phyloP scores from a whole-genome alignment of 2,113 vertebrate genomes.

The Nanorana parkeri region DNA sequence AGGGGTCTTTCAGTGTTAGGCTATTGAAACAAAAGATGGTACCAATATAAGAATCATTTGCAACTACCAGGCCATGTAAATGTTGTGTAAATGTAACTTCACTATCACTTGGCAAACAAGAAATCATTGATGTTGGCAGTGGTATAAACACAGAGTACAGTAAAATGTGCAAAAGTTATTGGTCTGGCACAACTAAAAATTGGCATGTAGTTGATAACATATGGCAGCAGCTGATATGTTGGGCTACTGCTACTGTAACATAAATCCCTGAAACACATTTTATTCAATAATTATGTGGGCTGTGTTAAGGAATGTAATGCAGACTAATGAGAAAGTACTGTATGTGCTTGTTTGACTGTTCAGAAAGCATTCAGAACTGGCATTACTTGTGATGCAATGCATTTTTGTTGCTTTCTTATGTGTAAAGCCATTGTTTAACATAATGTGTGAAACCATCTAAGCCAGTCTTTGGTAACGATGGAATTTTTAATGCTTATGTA shows the following conservation, averaged over 20 bases:
- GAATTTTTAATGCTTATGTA: constrained; percentile 22
- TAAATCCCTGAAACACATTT: not conserved
- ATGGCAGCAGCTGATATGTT: not conserved
- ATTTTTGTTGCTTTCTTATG: constrained; percentile 32
- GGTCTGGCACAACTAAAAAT: not conserved
- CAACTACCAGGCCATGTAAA: too few species aligned
- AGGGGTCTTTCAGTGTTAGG: too few species aligned
- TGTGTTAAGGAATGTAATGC: constrained; percentile 35
- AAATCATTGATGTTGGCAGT: too few species aligned
- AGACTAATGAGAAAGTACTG: constrained; percentile 27
- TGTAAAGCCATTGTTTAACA: constrained; percentile 42
- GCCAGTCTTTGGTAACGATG: not conserved
- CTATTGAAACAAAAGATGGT: too few species aligned
- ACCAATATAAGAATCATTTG: too few species aligned
- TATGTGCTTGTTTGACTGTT: constrained; percentile 22
- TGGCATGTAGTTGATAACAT: not conserved
- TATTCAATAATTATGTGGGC: constrained; percentile 8
- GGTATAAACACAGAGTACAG: constrained; percentile 1
- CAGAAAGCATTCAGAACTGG: constrained; percentile 32
- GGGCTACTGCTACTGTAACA: not conserved
- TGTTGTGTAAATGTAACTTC: too few species aligned
- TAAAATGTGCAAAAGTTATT: not conserved
- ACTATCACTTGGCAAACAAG: too few species aligned
- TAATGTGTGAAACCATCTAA: constrained; percentile 30
- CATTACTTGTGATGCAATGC: constrained; percentile 39